Evolutionary conservation across 2,888 invertebrate genomes (phyloP), one percentile per base, ranked within the genome.

Genomic region (Prenolepis imparis): DNA sequence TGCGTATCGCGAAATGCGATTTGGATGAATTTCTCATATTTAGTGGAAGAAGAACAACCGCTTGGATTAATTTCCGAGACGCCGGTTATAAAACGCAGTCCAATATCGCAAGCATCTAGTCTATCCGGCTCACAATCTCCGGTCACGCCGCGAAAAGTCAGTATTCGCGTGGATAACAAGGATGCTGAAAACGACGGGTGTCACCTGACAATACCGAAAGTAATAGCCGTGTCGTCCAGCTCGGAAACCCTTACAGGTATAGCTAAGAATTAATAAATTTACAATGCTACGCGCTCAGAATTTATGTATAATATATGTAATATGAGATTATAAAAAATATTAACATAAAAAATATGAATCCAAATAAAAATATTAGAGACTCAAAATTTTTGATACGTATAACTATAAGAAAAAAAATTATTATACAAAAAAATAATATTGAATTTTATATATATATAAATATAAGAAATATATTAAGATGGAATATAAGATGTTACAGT

Each of bases 221-320:
- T 97, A 64, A 96, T 97, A 92, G 96, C 97, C 0, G 96, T 96
- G 0, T 97, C 97, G 0, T 97, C 97, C 15, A 97, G 97, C 93
- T 96, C 97, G 75, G 98, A 98, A 93, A 97, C 97, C 0, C 94
- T 97, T 28, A 97, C 97, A 95, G 97, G 97, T 96, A 95, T 81
- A 36, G 32, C 0, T 11, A 32, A 3, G 3, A 5, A 44, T 41
- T 39, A 28, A 59, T 36, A 73, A 59, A 11, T 6, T 63, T 4
- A 0, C n/a, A 63, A 73, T 41, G 39, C 4, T 39, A 24, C 6
- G 6, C 8, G 5, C 11, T 4, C 5, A 18, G 8, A 48, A n/a
- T 48, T 48, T 48, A 48, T 48, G 15, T 15, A 4, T 6, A 11
- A 41, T 11, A 41, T 41, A 3, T 41, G 41, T 12, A 41, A 41